phyloP scores from a whole-genome alignment of 2,797 vertebrate genomes.

The Notoglanidium macrostoma region DNA sequence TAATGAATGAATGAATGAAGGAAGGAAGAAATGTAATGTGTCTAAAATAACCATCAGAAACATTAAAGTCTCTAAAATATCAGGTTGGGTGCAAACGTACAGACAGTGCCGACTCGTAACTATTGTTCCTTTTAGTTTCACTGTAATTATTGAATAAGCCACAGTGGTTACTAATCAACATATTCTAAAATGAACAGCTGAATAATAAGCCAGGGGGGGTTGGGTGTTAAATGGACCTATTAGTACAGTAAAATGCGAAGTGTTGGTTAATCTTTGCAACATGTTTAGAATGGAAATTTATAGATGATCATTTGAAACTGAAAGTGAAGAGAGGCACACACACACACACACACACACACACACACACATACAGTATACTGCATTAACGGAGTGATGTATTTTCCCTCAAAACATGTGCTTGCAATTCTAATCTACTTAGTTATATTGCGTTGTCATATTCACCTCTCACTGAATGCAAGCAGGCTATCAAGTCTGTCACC shows the following conservation, averaged over 20 bases:
- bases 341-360: neutral
- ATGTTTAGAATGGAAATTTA: neutral
- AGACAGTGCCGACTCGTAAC: neutral
- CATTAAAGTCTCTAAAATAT: neutral
- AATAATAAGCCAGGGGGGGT: neutral
- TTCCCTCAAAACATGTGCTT: neutral
- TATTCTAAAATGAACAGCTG: neutral
- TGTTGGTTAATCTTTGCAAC: neutral
- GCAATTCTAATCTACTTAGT: neutral
- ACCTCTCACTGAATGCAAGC: constrained; percentile 25
- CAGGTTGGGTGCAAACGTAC: neutral
- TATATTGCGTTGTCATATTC: constrained; percentile 14
- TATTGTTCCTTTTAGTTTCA: neutral
- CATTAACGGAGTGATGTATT: neutral
- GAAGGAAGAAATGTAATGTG: neutral
- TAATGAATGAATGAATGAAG: neutral
- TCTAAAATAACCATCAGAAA: neutral
- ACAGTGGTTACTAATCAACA: no score
- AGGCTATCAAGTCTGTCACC: constrained; percentile 26
- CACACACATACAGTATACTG: neutral
- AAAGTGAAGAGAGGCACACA: neutral
- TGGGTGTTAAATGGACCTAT: no score
- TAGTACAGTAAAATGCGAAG: neutral
- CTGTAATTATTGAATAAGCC: neutral
- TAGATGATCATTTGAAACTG: neutral